Evolutionary conservation across 2,888 invertebrate species (phyloP).

Genomic region (Meandrusa payeni): DNA sequence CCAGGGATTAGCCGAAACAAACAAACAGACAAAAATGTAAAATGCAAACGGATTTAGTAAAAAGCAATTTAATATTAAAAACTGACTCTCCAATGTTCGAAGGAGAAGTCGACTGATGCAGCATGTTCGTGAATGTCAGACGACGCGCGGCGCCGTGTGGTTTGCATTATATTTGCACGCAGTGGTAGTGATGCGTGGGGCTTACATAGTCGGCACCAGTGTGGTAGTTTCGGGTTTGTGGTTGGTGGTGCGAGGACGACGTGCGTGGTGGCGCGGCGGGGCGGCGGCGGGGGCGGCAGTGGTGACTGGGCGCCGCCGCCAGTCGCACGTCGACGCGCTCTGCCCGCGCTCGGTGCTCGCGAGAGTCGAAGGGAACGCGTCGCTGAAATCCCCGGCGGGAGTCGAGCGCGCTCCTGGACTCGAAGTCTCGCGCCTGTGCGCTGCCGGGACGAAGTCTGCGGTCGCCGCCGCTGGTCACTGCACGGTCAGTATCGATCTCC

Average conservation of each 20-base stretch:
- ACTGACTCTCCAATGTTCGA: too few relatives aligned
- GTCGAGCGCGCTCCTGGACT: conserved; percentile 37
- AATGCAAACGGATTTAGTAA: too few relatives aligned
- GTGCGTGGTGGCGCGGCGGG: conserved; percentile 17
- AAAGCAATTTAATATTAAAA: too few relatives aligned
- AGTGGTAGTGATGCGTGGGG: too few relatives aligned
- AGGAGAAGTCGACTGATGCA: too few relatives aligned
- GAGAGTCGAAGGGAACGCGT: conserved; percentile 35
- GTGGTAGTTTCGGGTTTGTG: not conserved
- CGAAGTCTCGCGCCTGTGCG: conserved; percentile 23
- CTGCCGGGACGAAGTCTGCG: not conserved
- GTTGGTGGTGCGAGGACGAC: not conserved
- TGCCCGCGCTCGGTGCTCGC: conserved; percentile 29
- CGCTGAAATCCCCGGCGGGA: conserved; percentile 29
- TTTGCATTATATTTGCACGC: too few relatives aligned
- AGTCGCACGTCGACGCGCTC: conserved; percentile 43
- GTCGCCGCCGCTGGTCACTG: not conserved
- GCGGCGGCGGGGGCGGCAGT: conserved; percentile 32
- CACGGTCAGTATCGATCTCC: conserved; percentile 12
- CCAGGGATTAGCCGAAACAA: too few relatives aligned
- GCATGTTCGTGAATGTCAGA: too few relatives aligned
- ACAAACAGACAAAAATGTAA: too few relatives aligned
- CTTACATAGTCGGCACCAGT: too few relatives aligned
- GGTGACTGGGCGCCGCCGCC: conserved; percentile 40
- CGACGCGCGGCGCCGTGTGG: too few relatives aligned